Evolutionary conservation across 2,888 invertebrate genomes (phyloP), one percentile per base, ranked within the genome.

Genomic region (Leptinotarsa peninsularis): DNA sequence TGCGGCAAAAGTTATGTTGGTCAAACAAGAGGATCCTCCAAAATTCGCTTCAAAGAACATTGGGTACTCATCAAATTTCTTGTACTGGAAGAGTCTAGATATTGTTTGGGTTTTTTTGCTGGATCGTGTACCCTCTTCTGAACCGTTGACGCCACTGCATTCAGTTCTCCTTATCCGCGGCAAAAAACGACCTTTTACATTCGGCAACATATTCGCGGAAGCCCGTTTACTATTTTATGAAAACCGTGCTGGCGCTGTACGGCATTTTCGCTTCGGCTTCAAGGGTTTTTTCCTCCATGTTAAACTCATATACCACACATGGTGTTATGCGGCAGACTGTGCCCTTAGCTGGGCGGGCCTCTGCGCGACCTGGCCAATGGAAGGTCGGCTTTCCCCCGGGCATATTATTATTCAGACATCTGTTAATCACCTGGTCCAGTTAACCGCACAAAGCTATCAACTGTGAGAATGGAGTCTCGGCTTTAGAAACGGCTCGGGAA

Each of bases 361-460:
- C 66, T 73, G 58, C 76, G 49, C 73, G 75, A 67, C 76, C 67
- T 77, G 73, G 76, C 82, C 82, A 82, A 82, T 82, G 78, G 76
- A 76, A 78, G 81, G 76, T 76, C 72, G 60, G 76, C 33, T 52
- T 60, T 67, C 78, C 68, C 77, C 75, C 71, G 78, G 79, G 78
- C 81, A 77, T 78, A 81, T 84, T 83, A 82, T 85, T 85, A 83
- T 84, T 85, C 83, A 82, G 83, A 85, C 85, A 85, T 85, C 85
- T 86, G 86, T 85, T 85, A 85, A 85, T 86, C 85, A 85, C 84
- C 86, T 83, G 84, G 82, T 81, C 81, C 80, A 83, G 82, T 82
- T 83, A 81, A 82, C 84, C 84, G 84, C 84, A 79, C 82, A 83
- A 83, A 81, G 82, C 84, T 84, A 84, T 85, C 84, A 84, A 82